phyloP scores from a whole-genome alignment of 2,797 vertebrate species.

The Catharus ustulatus region DNA sequence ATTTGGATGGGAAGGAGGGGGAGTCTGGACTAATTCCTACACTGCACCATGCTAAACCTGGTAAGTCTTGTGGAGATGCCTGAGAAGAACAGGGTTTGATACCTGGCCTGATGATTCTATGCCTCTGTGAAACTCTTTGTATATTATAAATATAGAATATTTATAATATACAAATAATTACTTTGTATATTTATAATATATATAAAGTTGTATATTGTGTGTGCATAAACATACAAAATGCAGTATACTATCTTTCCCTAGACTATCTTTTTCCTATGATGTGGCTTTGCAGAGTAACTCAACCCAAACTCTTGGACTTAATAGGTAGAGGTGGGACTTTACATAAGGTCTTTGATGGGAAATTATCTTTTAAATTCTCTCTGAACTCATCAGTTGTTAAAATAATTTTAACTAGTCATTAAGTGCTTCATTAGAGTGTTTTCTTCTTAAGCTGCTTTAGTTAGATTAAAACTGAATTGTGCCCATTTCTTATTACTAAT shows the following conservation, averaged over 20 bases:
- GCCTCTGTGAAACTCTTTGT: neutral
- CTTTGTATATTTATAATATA: too few relatives aligned
- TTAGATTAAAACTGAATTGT: conserved; percentile 35
- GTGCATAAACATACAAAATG: neutral
- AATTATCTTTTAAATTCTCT: conserved; percentile 28
- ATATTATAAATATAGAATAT: too few relatives aligned
- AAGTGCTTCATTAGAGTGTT: conserved; percentile 65
- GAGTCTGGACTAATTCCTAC: neutral
- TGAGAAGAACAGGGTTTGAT: neutral
- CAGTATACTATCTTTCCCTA: neutral
- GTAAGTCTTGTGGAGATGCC: neutral
- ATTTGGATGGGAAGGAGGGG: neutral
- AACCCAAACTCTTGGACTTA: neutral
- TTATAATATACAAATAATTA: too few relatives aligned
- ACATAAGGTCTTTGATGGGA: neutral
- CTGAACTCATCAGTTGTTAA: conserved; percentile 43
- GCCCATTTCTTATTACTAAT: conserved; percentile 15
- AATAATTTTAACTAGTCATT: conserved; percentile 55
- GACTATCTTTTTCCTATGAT: neutral
- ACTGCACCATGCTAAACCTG: neutral
- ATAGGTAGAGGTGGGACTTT: neutral
- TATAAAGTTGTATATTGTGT: neutral
- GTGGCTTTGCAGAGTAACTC: neutral
- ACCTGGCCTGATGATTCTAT: neutral
- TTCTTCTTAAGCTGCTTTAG: conserved; percentile 32